Conservation (phyloP, 2,888 invertebrate genomes). For the Mimachlamys varia region DNA sequence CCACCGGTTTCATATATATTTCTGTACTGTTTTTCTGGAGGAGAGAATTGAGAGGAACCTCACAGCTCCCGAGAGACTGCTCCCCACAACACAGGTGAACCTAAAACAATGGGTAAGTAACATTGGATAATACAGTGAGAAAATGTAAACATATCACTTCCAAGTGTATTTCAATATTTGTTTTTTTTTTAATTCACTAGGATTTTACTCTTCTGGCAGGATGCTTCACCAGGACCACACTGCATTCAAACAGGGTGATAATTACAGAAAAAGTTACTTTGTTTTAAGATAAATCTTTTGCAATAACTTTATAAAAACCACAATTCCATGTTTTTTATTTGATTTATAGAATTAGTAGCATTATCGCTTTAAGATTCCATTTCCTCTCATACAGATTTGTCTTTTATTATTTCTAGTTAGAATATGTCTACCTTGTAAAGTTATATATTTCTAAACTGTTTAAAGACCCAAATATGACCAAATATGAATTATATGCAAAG, state of each 20-base stretch:
- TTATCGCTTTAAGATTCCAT: no score
- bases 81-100: slow-evolving; percentile 81
- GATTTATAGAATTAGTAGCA: no score
- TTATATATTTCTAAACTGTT: no score
- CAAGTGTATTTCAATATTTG: neutral
- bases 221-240: neutral
- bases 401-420: no score
- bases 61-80: slow-evolving; percentile 79
- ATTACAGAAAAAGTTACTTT: neutral
- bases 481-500: no score
- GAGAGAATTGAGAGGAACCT: slow-evolving; percentile 75
- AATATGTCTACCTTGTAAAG: no score
- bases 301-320: neutral
- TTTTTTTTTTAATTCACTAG: neutral
- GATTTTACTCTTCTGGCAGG: neutral
- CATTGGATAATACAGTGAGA: no score
- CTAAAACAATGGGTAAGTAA: slow-evolving; percentile 70
- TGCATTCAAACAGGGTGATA: neutral
- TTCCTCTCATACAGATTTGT: no score
- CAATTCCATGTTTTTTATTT: no score
- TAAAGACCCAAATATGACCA: no score
- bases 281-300: neutral
- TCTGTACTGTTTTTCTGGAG: slow-evolving; percentile 79
- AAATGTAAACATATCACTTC: neutral
- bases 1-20: slow-evolving; percentile 79